Conservation (phyloP, 2,888 invertebrate species). For the Meandrusa payeni region DNA sequence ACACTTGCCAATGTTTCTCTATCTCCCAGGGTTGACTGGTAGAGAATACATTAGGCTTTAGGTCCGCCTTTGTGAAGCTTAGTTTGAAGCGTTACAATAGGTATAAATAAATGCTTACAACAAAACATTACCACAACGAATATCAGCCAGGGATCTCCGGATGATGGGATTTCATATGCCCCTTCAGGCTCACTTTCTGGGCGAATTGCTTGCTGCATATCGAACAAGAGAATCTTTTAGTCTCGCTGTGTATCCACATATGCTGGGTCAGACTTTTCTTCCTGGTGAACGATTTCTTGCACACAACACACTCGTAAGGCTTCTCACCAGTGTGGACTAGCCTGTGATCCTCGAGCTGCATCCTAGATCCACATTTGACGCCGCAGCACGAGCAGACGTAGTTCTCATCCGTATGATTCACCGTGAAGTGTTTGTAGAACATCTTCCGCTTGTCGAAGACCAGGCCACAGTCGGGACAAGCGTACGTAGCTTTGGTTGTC, state of each 20-base stretch:
- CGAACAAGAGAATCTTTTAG: constrained; percentile 54
- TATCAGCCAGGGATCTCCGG: constrained; percentile 38
- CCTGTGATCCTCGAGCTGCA: constrained; percentile 58
- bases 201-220: constrained; percentile 60
- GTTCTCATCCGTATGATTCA: constrained; percentile 53
- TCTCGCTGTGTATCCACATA: constrained; percentile 65
- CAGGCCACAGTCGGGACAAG: constrained; percentile 55
- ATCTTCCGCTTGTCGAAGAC: constrained; percentile 46
- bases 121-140: too few species aligned
- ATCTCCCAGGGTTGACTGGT: too few species aligned
- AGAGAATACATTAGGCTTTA: too few species aligned
- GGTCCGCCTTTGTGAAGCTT: too few species aligned
- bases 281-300: constrained; percentile 72
- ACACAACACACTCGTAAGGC: constrained; percentile 61
- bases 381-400: constrained; percentile 55
- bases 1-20: too few species aligned
- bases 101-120: too few species aligned
- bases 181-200: constrained; percentile 61
- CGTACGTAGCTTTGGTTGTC: constrained; percentile 43
- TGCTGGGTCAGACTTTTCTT: constrained; percentile 64
- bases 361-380: constrained; percentile 48
- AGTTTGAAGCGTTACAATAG: too few species aligned
- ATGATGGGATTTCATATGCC: constrained; percentile 40
- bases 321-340: constrained; percentile 74
- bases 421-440: constrained; percentile 57